Conservation (phyloP, 2,888 invertebrate genomes). For the Mactromeris polynyma region DNA sequence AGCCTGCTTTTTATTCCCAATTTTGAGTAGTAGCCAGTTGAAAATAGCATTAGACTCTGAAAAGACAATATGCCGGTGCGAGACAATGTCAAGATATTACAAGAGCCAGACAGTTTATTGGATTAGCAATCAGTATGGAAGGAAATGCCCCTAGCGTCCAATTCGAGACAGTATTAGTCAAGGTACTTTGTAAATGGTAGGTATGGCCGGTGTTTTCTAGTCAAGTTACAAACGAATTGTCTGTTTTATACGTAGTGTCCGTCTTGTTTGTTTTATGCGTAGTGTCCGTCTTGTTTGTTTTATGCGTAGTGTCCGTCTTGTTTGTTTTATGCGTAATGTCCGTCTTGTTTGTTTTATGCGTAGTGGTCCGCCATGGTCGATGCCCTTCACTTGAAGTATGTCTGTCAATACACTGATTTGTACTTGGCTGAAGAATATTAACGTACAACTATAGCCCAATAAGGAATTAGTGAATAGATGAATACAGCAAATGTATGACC, state of each 20-base stretch:
- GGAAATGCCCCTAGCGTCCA: neutral
- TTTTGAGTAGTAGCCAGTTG: neutral
- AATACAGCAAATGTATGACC: too few relatives aligned
- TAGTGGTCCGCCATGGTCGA: too few relatives aligned
- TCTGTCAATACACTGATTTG: too few relatives aligned
- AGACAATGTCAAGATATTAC: conserved; percentile 6
- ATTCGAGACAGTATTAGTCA: neutral
- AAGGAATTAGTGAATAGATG: too few relatives aligned
- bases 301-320: too few relatives aligned
- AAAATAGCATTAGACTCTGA: neutral
- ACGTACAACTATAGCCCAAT: too few relatives aligned
- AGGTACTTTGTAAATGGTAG: neutral
- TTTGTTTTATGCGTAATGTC: too few relatives aligned
- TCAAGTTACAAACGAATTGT: neutral
- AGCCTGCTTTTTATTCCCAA: neutral
- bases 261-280: too few relatives aligned
- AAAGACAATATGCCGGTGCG: neutral
- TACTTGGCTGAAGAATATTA: too few relatives aligned
- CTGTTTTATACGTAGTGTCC: neutral
- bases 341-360: too few relatives aligned
- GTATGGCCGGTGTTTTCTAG: neutral
- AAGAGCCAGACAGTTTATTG: neutral
- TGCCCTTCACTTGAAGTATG: too few relatives aligned
- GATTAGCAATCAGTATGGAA: neutral
- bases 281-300: too few relatives aligned